phyloP scores from a whole-genome alignment of 2,888 invertebrate genomes.

The Stenolophus ochropezus region DNA sequence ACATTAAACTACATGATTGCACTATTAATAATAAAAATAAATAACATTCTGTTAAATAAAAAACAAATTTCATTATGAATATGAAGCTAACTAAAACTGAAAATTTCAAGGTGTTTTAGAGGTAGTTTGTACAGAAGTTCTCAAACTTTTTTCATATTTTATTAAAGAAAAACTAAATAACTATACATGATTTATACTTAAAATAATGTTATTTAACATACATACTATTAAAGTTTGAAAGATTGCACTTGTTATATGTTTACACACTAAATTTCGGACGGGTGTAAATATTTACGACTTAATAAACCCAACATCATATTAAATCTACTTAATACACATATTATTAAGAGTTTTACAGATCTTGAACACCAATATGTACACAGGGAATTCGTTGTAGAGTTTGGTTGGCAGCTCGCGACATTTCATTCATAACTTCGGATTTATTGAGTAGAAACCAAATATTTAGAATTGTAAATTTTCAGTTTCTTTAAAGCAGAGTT shows the following conservation, averaged over 20 bases:
- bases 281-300: slow-evolving; percentile 38
- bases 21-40: slow-evolving; percentile 40
- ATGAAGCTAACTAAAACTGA: not conserved
- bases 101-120: slow-evolving; percentile 1
- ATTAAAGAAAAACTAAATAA: slow-evolving; percentile 30
- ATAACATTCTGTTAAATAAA: slow-evolving; percentile 31
- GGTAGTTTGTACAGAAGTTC: slow-evolving; percentile 22
- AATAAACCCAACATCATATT: slow-evolving; percentile 28
- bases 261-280: slow-evolving; percentile 48
- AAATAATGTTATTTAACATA: slow-evolving; percentile 26
- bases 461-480: too few relatives aligned
- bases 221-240: slow-evolving; percentile 49
- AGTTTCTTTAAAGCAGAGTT: too few relatives aligned
- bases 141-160: slow-evolving; percentile 10
- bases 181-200: slow-evolving; percentile 31
- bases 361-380: slow-evolving; percentile 45
- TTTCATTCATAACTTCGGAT: not conserved
- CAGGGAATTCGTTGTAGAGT: not conserved
- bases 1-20: slow-evolving; percentile 20
- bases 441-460: too few relatives aligned
- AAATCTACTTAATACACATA: slow-evolving; percentile 26
- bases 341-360: slow-evolving; percentile 45
- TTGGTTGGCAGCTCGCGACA: not conserved
- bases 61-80: not conserved
- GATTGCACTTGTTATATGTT: slow-evolving; percentile 49